Base-by-base conservation (phyloP, 2,113 vertebrate species). In the Bufo gargarizans region DNA sequence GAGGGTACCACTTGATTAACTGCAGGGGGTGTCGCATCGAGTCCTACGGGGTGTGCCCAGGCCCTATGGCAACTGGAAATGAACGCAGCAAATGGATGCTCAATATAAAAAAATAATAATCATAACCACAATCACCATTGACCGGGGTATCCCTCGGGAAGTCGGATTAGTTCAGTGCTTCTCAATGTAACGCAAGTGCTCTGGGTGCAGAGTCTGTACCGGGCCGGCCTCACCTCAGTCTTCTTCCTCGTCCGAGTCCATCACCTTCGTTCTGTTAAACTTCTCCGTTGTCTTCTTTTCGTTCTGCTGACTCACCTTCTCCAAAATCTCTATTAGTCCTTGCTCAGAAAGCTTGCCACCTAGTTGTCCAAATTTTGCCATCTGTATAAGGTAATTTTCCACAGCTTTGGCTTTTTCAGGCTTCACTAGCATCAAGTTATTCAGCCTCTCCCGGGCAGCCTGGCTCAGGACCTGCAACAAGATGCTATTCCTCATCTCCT, bases 301-400 rank as follows among this genome's bases (percentile, higher is more conserved):
- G 85, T 96, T 99, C 93, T 99, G 97, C 89, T 99, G 97, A 93
- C 97, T 99, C 90, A 99, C 97, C 96, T 99, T 99, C 94, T 99
- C 97, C 89, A 99, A 96, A 93, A 99, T 99, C 95, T 99, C 98
- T 90, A 99, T 99, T 92, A 99, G 95, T 76, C 97, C 97, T 49
- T 97, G 94, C 89, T 99, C 98, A 11, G 98, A 95, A 90, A 99
- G 95, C 98, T 99, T 99, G 90, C 97, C 97, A 91, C 94, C 93
- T 77, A 99, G 94, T 77, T 98, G 96, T 91, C 98, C 98, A 74
- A 94, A 96, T 88, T 95, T 96, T 89, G 97, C 97, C 98, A 98
- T 98, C 91, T 99, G 98, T 93, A 99, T 99, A 22, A 99, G 97
- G 89, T 99, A 99, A 93, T 99, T 99, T 92, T 99, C 98, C 87